phyloP scores from a whole-genome alignment of 1,140 invertebrate genomes.

The Diachasma alloeum region DNA sequence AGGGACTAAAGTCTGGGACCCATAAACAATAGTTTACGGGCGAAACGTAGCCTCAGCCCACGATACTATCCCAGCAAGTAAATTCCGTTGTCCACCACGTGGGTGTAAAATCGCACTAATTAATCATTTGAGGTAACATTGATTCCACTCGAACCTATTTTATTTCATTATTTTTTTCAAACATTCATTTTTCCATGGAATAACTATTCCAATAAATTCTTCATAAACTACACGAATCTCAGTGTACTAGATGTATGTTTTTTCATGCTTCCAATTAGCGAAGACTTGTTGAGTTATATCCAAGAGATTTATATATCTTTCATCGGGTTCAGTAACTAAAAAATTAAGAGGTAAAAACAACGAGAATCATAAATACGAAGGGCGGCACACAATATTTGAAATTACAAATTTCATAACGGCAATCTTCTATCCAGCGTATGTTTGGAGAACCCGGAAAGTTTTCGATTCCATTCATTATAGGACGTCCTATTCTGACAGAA shows the following conservation, averaged over 20 bases:
- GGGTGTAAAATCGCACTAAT: neutral
- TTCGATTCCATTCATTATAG: no score
- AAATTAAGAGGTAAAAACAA: neutral
- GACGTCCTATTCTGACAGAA: no score
- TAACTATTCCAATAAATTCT: slow-evolving; percentile 3
- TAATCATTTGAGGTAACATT: neutral
- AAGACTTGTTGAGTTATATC: neutral
- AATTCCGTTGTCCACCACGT: neutral
- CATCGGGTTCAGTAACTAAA: neutral
- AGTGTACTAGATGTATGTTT: neutral
- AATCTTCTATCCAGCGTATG: no score
- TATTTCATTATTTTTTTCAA: neutral
- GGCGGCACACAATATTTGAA: neutral
- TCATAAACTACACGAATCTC: neutral
- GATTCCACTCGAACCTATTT: neutral
- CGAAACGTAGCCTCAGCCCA: neutral
- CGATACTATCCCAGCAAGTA: neutral
- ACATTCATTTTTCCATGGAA: neutral
- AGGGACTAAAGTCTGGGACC: neutral
- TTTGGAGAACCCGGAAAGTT: no score
- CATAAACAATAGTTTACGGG: slow-evolving; percentile 5
- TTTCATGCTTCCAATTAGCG: neutral
- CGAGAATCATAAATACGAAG: neutral
- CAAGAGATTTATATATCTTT: neutral
- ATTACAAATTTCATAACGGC: neutral